These are phyloP conservation scores for Sussaba pulchella DNA, from an alignment of 2,888 invertebrate genomes.

Conservation along the genomic window DNA sequence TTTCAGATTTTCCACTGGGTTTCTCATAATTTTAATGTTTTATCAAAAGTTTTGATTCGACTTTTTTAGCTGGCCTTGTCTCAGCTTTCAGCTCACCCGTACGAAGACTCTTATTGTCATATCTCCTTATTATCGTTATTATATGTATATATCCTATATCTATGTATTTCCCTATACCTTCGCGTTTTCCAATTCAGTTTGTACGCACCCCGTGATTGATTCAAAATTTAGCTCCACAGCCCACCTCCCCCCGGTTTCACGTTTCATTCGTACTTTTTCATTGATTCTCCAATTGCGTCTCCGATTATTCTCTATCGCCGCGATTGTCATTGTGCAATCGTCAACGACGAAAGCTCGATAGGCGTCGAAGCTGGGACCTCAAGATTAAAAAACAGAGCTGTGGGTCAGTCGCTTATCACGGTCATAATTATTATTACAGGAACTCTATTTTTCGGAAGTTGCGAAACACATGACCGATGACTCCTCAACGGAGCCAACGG, in stretches of 20 bases:
- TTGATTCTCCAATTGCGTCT: neutral
- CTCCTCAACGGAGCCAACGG: too few relatives aligned
- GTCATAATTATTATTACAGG: conserved; percentile 2
- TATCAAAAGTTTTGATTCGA: too few relatives aligned
- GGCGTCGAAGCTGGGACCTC: conserved; percentile 8
- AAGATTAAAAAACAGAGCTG: neutral
- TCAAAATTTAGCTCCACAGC: conserved; percentile 23
- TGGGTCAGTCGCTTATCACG: conserved; percentile 33
- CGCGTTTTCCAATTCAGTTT: conserved; percentile 5
- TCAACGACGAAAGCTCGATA: conserved; percentile 28
- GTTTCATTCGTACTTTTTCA: neutral
- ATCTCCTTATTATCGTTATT: neutral
- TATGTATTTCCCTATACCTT: too few relatives aligned
- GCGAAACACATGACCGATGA: conserved; percentile 2
- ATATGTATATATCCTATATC: too few relatives aligned
- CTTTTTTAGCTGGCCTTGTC: conserved; percentile 5
- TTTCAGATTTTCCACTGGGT: neutral
- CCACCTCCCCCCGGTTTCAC: conserved; percentile 31
- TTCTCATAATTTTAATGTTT: conserved; percentile 21
- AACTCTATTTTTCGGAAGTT: neutral
- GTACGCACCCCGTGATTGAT: neutral
- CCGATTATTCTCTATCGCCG: neutral
- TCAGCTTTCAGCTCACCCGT: neutral
- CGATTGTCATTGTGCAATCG: conserved; percentile 28
- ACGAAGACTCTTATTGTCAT: neutral